A percentile compares a stretch with the other conserved stretches of the same genome.
phyloP scores from a whole-genome alignment of 2,888 invertebrate species.

The Choristoneura rosaceana region DNA sequence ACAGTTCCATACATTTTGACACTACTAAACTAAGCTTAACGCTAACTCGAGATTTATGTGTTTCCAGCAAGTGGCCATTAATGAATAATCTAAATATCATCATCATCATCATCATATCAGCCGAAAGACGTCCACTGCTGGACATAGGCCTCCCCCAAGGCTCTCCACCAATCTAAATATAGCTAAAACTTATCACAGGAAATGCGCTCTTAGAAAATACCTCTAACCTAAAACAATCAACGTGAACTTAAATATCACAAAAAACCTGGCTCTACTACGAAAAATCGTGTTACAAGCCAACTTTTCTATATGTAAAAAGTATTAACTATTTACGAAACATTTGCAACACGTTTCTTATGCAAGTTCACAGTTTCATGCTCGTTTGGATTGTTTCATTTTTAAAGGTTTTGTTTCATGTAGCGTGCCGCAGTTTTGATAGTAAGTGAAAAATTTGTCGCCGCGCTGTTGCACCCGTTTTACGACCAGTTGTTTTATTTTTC shows the following conservation, averaged over 20 bases:
- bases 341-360: slow-evolving; percentile 34
- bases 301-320: background rate
- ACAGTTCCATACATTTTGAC: too few relatives aligned
- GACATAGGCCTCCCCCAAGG: too few relatives aligned
- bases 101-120: too few relatives aligned
- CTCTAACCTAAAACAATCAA: too few relatives aligned
- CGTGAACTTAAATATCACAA: background rate
- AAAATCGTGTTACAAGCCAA: background rate
- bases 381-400: slow-evolving; percentile 22
- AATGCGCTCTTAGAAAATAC: too few relatives aligned
- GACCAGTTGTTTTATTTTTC: slow-evolving; percentile 28
- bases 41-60: too few relatives aligned
- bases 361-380: slow-evolving; percentile 30
- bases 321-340: slow-evolving; percentile 18
- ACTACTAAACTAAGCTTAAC: too few relatives aligned
- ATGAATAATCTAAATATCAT: too few relatives aligned
- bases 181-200: too few relatives aligned
- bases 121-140: too few relatives aligned
- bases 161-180: too few relatives aligned
- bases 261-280: background rate
- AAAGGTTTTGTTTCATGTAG: slow-evolving; percentile 31
- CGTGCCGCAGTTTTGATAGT: slow-evolving; percentile 40
- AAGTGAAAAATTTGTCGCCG: slow-evolving; percentile 43
- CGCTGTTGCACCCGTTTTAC: slow-evolving; percentile 31
- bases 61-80: too few relatives aligned